Conservation (phyloP, 2,113 vertebrate genomes). For the Climacteris rufus region DNA sequence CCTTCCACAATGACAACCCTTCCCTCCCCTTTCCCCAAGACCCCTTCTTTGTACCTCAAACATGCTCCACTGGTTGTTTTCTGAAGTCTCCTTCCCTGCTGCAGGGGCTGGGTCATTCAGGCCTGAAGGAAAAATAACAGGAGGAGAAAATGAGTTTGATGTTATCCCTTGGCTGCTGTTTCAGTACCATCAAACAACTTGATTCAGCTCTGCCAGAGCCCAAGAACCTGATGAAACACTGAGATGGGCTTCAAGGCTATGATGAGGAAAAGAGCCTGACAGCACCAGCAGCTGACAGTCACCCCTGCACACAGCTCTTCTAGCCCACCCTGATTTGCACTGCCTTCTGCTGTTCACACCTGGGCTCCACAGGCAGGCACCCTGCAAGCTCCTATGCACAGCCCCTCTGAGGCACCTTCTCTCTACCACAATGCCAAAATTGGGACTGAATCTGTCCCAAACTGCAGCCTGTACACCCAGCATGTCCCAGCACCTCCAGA, state of each 20-base stretch:
- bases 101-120: constrained; percentile 75
- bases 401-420: background rate
- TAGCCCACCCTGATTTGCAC: background rate
- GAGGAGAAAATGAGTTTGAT: background rate
- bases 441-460: background rate
- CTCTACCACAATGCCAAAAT: background rate
- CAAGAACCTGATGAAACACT: background rate
- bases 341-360: background rate
- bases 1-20: background rate
- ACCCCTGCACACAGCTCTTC: background rate
- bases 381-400: background rate
- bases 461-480: background rate
- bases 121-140: constrained; percentile 67
- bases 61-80: constrained; percentile 70
- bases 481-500: background rate
- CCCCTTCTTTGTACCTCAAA: constrained; percentile 73
- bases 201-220: background rate
- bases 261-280: background rate
- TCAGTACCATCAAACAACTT: background rate
- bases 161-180: background rate
- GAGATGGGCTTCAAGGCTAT: background rate
- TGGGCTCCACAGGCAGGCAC: background rate
- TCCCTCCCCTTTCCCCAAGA: background rate
- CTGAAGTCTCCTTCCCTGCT: constrained; percentile 66
- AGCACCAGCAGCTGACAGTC: background rate